Evolutionary conservation across 2,797 vertebrate genomes (phyloP).

Genomic region (Hippoglossus hippoglossus): DNA sequence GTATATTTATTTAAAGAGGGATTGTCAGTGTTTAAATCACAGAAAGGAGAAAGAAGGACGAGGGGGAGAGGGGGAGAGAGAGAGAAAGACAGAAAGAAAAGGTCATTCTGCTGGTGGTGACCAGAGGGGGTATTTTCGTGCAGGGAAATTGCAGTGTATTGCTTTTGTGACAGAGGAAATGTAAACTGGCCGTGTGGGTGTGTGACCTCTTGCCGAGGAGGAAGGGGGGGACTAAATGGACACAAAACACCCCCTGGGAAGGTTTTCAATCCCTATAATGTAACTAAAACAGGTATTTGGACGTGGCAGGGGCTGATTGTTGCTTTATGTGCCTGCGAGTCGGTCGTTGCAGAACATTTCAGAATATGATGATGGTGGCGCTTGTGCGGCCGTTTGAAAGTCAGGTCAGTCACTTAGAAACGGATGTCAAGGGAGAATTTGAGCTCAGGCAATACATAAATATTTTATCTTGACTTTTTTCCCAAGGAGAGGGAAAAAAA

Average conservation of each 20-base stretch:
- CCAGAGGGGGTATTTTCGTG: conserved; percentile 84
- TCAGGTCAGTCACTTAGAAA: conserved; percentile 23
- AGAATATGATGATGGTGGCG: conserved; percentile 45
- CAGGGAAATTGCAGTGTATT: conserved; percentile 84
- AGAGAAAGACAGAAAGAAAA: conserved; percentile 70
- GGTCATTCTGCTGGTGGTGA: conserved; percentile 84
- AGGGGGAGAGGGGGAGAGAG: conserved; percentile 6
- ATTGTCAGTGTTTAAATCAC: conserved; percentile 80
- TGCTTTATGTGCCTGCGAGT: conserved; percentile 40
- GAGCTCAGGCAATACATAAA: not conserved
- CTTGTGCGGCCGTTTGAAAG: conserved; percentile 44
- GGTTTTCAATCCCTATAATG: conserved; percentile 66
- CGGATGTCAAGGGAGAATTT: not conserved
- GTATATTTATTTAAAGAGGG: conserved; percentile 77
- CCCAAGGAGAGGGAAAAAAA: not conserved
- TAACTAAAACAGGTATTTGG: conserved; percentile 70
- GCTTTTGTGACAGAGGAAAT: conserved; percentile 86
- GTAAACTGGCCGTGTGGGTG: conserved; percentile 83
- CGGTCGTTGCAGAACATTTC: conserved; percentile 37
- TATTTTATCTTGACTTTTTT: not conserved
- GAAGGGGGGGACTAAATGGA: conserved; percentile 78
- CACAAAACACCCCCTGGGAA: conserved; percentile 84
- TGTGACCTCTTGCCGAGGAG: conserved; percentile 81
- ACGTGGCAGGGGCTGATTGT: conserved; percentile 55
- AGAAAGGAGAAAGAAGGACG: conserved; percentile 31